A percentile compares a stretch with the other conserved stretches of the same genome.
Conservation (phyloP, 2,113 vertebrate species). For the Colistium nudipinnis region DNA sequence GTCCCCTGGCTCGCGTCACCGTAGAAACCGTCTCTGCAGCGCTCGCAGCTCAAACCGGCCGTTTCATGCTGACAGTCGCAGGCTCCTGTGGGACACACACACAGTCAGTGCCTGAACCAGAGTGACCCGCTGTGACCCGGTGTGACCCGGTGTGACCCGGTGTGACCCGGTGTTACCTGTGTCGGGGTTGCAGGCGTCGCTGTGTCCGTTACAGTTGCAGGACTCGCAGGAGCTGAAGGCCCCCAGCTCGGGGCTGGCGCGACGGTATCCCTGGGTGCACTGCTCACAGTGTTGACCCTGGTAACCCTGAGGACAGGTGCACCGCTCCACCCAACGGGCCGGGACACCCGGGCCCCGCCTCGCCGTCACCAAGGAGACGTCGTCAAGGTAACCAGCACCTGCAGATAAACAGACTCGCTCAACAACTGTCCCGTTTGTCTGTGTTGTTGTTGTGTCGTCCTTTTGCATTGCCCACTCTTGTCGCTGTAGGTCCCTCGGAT, state of each 20-base stretch:
- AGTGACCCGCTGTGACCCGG: slow-evolving; percentile 77
- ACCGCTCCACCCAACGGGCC: slow-evolving; percentile 92
- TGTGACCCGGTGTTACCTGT: slow-evolving; percentile 78
- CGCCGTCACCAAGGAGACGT: slow-evolving; percentile 88
- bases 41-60: slow-evolving; percentile 90
- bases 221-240: slow-evolving; percentile 91
- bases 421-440: background rate
- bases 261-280: slow-evolving; percentile 88
- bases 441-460: background rate
- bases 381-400: slow-evolving; percentile 93
- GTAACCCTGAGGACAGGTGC: slow-evolving; percentile 91
- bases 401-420: background rate
- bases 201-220: slow-evolving; percentile 92
- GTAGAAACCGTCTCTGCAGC: slow-evolving; percentile 91
- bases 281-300: slow-evolving; percentile 93
- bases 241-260: slow-evolving; percentile 82
- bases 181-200: slow-evolving; percentile 87
- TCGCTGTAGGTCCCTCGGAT: slow-evolving; percentile 96
- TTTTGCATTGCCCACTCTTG: slow-evolving; percentile 82
- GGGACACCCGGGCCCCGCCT: slow-evolving; percentile 81
- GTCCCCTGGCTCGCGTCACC: slow-evolving; percentile 89
- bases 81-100: slow-evolving; percentile 76
- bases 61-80: slow-evolving; percentile 93
- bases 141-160: slow-evolving; percentile 77
- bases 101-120: background rate